Base-by-base conservation (phyloP, 2,888 invertebrate genomes). In the Rhopalosiphum nymphaeae region DNA sequence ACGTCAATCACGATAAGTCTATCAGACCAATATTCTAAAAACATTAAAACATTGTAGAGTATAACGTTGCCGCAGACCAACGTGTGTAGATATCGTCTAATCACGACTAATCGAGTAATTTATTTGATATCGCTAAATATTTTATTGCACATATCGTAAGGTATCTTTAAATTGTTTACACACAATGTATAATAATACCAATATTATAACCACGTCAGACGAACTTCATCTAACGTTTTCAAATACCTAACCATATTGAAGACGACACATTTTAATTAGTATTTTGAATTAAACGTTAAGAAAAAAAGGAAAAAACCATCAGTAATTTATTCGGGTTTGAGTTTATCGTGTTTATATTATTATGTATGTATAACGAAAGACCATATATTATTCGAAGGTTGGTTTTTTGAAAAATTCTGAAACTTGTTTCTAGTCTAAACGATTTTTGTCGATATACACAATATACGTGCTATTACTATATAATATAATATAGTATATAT, bases 241-340 rank as follows among this genome's bases (percentile, higher is more conserved):
- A 36, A 78, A 78, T 78, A 78, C 36, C 36, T 9, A 86, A 49
- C 49, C 29, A 49, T 13, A 36, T 46, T n/a, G 29, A 46, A 89
- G n/a, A 90, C 21, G 46, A 67, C 90, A 90, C 46, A 90, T 49
- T 49, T 67, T 67, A 90, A 90, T 90, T 90, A 90, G 90, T 67
- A n/a, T 67, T 49, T 90, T n/a, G 10, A 89, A 90, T 49, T 46
- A 4, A 49, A 25, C 46, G 26, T 46, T 46, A 4, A 46, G 21
- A 46, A 46, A n/a, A n/a, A 67, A 57, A 89, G 1, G 16, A 67
- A 85, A 67, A 85, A 44, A 85, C 85, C 44, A 44, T 25, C 0
- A 25, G 7, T 90, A 90, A 90, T 90, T 90, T 90, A 90, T 90
- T 90, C 90, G 49, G 67, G 5, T n/a, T 67, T 36, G 36, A 90